Conservation (phyloP, 2,888 invertebrate species). For the Dorcus parallelipipedus region DNA sequence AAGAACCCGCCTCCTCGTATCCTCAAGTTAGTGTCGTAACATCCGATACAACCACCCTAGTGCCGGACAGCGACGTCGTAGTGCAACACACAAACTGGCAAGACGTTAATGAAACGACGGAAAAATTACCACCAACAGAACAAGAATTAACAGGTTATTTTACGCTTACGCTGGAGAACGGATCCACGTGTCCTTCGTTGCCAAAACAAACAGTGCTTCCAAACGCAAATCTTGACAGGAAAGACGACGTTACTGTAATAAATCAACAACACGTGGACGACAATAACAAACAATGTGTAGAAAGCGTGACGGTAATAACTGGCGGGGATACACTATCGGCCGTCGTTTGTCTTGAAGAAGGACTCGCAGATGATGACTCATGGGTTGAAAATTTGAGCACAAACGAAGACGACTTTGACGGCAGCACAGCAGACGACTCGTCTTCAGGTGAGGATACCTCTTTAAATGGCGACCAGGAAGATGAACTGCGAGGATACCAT, state of each 20-base stretch:
- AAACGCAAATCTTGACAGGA: slow-evolving; percentile 19
- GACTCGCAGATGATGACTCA: slow-evolving; percentile 84
- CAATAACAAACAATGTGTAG: slow-evolving; percentile 33
- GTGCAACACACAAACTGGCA: slow-evolving; percentile 66
- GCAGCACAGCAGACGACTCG: slow-evolving; percentile 61
- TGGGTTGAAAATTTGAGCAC: slow-evolving; percentile 88
- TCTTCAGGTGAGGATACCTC: slow-evolving; percentile 65
- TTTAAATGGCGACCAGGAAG: slow-evolving; percentile 67
- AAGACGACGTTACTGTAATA: slow-evolving; percentile 29
- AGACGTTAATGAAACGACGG: slow-evolving; percentile 44
- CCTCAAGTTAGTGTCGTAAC: slow-evolving; percentile 71
- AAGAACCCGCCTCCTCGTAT: slow-evolving; percentile 55
- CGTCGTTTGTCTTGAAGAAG: slow-evolving; percentile 76
- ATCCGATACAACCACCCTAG: slow-evolving; percentile 70
- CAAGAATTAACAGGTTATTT: slow-evolving; percentile 21
- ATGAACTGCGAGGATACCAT: slow-evolving; percentile 79
- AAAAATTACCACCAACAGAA: slow-evolving; percentile 1
- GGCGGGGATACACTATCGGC: slow-evolving; percentile 69
- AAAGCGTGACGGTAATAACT: slow-evolving; percentile 67
- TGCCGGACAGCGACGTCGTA: slow-evolving; percentile 58
- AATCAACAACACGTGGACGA: slow-evolving; percentile 29
- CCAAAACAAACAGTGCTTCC: background rate
- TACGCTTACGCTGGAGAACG: background rate
- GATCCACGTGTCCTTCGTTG: slow-evolving; percentile 12
- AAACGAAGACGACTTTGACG: slow-evolving; percentile 62